Evolutionary conservation across 2,888 invertebrate species (phyloP), one percentile per base, ranked within the genome.

Genomic region (Oithona nana): DNA sequence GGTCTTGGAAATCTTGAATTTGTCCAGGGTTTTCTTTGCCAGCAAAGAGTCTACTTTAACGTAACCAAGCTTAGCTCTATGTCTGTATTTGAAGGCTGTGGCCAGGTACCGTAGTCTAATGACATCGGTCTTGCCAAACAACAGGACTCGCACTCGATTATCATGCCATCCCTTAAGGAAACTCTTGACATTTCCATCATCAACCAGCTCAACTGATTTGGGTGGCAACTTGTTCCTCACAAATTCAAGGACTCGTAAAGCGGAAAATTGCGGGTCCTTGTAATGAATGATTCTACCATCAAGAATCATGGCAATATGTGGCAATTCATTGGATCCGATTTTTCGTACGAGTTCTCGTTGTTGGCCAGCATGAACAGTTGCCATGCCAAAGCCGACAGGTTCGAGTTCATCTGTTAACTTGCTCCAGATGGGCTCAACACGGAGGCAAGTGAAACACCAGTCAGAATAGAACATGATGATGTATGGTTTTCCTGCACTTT

Each of bases 361-460:
- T 67, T 86, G 83, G 0, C 84, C 86, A 0, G 87, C 86, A 73
- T 94, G 89, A 31, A 66, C 66, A 70, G 65, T 73, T 52, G 65
- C 64, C 61, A 66, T 66, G 26, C 66, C 66, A 61, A 87, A 79
- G 67, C 94, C 94, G 57, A 79, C 71, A 28, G 87, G 87, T 71
- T 89, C 87, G 61, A 94, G 74, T 54, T 92, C 86, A 68, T 88
- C 86, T 50, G 88, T 83, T 60, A 94, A 76, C 66, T 86, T 81
- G 58, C 87, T 79, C 81, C 92, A 88, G 11, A 86, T 80, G 0
- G 84, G 84, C 56, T 89, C 88, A n/a, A 86, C 83, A 83, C 76
- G 84, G 66, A 89, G 81, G 72, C 94, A 95, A 57, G 87, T 82
- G 73, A 90, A 87, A 72, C 94, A 95, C 86, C 89, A 90, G 73